phyloP scores from a whole-genome alignment of 2,797 vertebrate genomes.

The Sciurus vulgaris region DNA sequence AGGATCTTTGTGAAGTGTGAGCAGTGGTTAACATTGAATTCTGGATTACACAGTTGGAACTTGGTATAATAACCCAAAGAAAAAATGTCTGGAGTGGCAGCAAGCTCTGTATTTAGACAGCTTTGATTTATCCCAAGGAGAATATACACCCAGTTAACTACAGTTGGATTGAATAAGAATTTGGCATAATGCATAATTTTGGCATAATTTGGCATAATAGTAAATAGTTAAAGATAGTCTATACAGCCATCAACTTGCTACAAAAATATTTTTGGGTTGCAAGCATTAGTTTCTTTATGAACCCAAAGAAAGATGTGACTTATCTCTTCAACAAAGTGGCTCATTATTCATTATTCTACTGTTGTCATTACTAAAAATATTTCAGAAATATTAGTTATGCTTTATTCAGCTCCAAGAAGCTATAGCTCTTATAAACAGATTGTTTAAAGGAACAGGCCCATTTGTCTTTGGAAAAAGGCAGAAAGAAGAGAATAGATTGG shows the following conservation, averaged over 20 bases:
- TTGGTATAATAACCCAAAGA: background rate
- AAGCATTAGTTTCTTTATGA: background rate
- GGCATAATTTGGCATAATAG: no score
- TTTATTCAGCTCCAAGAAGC: constrained; percentile 43
- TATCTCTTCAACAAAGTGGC: constrained; percentile 52
- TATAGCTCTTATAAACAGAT: constrained; percentile 49
- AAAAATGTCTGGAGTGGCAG: background rate
- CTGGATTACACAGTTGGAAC: background rate
- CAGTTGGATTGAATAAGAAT: constrained; percentile 23
- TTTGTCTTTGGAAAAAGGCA: constrained; percentile 63
- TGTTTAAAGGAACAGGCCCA: constrained; percentile 28
- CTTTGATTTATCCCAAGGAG: background rate
- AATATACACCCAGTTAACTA: background rate
- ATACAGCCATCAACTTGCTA: background rate
- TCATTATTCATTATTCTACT: constrained; percentile 54
- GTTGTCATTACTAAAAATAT: constrained; percentile 57
- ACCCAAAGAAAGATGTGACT: background rate
- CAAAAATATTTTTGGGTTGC: background rate
- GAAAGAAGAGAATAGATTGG: constrained; percentile 31
- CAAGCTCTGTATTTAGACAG: background rate
- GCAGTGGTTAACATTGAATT: background rate
- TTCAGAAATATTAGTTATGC: constrained; percentile 60
- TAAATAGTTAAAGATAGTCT: constrained; percentile 22
- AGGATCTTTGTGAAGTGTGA: background rate
- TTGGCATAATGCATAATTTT: background rate